Conservation (phyloP, 2,797 vertebrate genomes). For the Coluber constrictor region DNA sequence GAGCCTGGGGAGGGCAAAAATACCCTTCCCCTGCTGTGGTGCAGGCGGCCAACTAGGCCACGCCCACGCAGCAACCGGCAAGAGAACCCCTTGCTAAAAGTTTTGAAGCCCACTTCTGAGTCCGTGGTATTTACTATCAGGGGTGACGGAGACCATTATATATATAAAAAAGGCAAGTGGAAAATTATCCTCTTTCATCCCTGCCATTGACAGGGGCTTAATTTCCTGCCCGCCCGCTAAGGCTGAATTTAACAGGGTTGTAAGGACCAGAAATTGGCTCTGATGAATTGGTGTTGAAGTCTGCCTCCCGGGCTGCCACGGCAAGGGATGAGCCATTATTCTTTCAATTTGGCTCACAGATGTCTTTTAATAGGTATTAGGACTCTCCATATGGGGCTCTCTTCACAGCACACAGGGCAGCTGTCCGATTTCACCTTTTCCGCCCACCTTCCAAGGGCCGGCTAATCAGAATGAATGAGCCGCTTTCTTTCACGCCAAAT, state of each 20-base stretch:
- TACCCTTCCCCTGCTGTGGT: no score
- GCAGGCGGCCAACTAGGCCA: no score
- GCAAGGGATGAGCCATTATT: slow-evolving; percentile 75
- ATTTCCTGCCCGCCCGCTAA: slow-evolving; percentile 37
- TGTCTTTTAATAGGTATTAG: slow-evolving; percentile 68
- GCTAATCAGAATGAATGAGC: slow-evolving; percentile 58
- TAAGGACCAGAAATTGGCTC: slow-evolving; percentile 76
- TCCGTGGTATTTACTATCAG: slow-evolving; percentile 4
- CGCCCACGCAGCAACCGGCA: no score
- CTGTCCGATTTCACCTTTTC: slow-evolving; percentile 31
- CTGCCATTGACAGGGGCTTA: slow-evolving; percentile 42
- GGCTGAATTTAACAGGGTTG: slow-evolving; percentile 55
- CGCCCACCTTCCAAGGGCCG: slow-evolving; percentile 19
- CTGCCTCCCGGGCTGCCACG: slow-evolving; percentile 62
- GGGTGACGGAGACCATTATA: not conserved
- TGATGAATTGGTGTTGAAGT: slow-evolving; percentile 84
- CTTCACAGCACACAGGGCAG: slow-evolving; percentile 46
- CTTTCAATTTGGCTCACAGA: slow-evolving; percentile 78
- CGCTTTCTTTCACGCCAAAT: slow-evolving; percentile 33
- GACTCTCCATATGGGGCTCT: slow-evolving; percentile 58
- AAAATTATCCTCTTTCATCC: slow-evolving; percentile 5
- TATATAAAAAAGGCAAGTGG: not conserved
- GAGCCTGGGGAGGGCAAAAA: no score
- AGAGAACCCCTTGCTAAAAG: no score
- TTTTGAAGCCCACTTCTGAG: no score